These are phyloP conservation scores for Pristionchus pacificus DNA, from an alignment of 1,140 invertebrate genomes.

Conservation along the genomic window DNA sequence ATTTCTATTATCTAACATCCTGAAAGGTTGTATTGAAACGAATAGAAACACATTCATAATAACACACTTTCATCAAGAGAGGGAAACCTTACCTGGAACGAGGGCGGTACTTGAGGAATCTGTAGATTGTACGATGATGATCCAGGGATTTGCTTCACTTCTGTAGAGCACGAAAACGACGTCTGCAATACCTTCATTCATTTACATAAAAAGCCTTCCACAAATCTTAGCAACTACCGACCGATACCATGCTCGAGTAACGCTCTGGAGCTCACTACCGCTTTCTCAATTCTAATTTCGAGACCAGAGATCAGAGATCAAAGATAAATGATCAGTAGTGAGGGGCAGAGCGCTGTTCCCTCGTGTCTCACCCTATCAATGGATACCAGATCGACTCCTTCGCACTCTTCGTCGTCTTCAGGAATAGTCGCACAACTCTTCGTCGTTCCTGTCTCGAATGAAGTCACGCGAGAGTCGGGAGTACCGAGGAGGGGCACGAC, in stretches of 20 bases:
- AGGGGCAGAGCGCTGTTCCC: background rate
- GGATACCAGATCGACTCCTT: background rate
- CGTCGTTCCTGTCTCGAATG: slow-evolving; percentile 45
- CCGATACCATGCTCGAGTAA: background rate
- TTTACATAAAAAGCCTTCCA: background rate
- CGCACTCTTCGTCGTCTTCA: background rate
- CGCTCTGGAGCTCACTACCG: background rate
- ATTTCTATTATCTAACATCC: too few relatives aligned
- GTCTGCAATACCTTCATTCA: too few relatives aligned
- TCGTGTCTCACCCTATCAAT: background rate
- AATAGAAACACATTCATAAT: background rate
- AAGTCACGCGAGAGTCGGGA: slow-evolving; percentile 43
- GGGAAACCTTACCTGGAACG: background rate
- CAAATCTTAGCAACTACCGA: too few relatives aligned
- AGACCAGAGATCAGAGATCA: too few relatives aligned
- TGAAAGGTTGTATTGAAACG: background rate
- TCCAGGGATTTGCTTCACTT: background rate
- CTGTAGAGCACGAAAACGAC: background rate
- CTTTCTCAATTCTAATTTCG: background rate
- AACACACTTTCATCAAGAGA: too few relatives aligned
- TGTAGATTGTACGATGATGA: background rate
- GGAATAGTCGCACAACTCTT: slow-evolving; percentile 48
- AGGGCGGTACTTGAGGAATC: background rate
- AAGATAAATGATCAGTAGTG: background rate
- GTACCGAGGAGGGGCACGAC: slow-evolving; percentile 40